Base-by-base conservation (phyloP, 2,113 vertebrate species). In the Callopanchax toddi region DNA sequence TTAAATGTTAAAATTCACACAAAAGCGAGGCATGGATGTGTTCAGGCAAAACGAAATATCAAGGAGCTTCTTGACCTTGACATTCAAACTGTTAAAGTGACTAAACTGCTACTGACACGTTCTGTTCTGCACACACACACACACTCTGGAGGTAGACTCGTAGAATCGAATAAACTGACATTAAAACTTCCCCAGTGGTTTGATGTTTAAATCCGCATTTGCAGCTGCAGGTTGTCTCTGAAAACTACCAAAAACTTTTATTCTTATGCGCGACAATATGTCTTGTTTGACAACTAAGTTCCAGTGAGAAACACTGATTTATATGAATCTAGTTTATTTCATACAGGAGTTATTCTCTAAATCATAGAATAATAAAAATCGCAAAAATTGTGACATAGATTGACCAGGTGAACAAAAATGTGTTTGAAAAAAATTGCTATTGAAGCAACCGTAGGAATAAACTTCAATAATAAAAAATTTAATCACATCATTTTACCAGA, bases 11-110 rank as follows among this genome's bases (percentile, higher is more conserved):
- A 76, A 74, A 55, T 45, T 42, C 45, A 59, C 12, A n/a, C 36
- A 64, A 23, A 63, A 67, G 79, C 62, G 58, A 13, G 56, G 57
- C 23, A 40, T 29, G 52, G 29, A 76, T 85, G 23, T 64, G 56
- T 53, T 84, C 60, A 77, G 64, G 56, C 70, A 54, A 57, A 61
- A 72, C 44, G 74, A 48, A 59, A 52, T 70, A 79, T 78, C 34
- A 63, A 34, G 18, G 22, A 67, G 51, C 60, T 82, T 64, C 55
- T 76, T 84, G 73, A 85, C 74, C 76, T 81, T 84, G 82, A 79
- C 81, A 78, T 78, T 85, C 39, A 66, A 22, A 22, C 62, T 71
- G 69, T 59, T 69, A 51, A 70, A 73, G 70, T 71, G 71, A 71
- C 39, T 36, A 52, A 39, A 18, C 66, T 64, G 46, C 54, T 22